phyloP scores from a whole-genome alignment of 2,888 invertebrate genomes.

The Aethes cnicana region DNA sequence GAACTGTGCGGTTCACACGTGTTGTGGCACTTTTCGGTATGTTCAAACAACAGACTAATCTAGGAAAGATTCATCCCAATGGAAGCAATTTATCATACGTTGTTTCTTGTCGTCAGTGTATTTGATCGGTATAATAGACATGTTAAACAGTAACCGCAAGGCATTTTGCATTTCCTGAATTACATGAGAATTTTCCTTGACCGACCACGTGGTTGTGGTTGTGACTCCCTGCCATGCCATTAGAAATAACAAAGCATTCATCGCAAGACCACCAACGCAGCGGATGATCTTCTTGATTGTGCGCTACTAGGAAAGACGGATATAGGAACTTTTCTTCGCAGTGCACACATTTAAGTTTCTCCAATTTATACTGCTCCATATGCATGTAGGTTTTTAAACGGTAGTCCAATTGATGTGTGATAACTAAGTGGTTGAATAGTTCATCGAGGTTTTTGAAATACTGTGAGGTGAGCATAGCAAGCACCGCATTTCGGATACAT shows the following conservation, averaged over 20 bases:
- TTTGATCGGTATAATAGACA: slow-evolving; percentile 2
- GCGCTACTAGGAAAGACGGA: slow-evolving; percentile 4
- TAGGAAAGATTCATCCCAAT: not conserved
- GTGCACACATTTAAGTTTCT: not conserved
- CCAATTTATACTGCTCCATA: slow-evolving; percentile 14
- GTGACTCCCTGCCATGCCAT: not conserved
- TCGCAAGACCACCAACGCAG: not conserved
- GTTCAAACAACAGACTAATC: not conserved
- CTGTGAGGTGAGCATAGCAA: not conserved
- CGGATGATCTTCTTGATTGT: slow-evolving; percentile 9
- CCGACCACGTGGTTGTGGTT: not conserved
- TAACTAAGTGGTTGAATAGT: slow-evolving; percentile 2
- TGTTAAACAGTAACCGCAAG: not conserved
- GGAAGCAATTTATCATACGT: not conserved
- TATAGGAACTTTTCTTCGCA: slow-evolving; percentile 12
- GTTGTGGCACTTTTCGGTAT: not conserved
- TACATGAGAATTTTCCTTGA: not conserved
- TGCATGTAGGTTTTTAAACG: slow-evolving; percentile 2
- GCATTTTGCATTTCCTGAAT: not conserved
- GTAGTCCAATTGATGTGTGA: not conserved
- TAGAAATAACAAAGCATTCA: not conserved
- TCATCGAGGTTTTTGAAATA: not conserved
- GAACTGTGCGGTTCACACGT: not conserved
- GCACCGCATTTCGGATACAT: slow-evolving; percentile 9
- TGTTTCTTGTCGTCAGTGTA: not conserved